These are phyloP conservation scores for Oxyura jamaicensis DNA, from an alignment of 2,113 vertebrate genomes.

Conservation along the genomic window DNA sequence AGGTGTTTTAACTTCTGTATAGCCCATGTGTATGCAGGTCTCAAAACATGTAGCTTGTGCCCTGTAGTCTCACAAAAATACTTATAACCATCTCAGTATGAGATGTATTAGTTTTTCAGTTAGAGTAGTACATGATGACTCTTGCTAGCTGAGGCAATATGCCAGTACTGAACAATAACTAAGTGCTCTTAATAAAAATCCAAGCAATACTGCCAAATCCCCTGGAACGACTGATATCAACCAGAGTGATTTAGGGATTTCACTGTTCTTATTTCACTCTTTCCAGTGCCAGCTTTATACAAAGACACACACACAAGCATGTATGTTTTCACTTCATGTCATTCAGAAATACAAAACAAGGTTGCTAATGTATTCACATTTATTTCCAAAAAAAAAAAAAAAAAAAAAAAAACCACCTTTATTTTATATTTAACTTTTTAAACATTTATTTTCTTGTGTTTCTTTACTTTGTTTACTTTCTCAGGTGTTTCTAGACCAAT, in stretches of 20 bases:
- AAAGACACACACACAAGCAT: neutral
- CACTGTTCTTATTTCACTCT: neutral
- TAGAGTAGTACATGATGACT: neutral
- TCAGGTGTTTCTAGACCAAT: neutral
- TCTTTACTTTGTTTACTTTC: neutral
- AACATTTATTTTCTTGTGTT: neutral
- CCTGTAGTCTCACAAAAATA: neutral
- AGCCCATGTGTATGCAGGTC: rapidly evolving
- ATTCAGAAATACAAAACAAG: neutral
- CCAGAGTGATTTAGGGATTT: neutral
- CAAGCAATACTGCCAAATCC: neutral
- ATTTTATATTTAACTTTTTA: neutral
- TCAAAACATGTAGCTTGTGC: neutral
- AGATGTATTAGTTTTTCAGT: neutral
- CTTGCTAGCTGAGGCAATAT: neutral
- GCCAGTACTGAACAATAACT: neutral
- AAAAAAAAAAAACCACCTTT: too few species aligned
- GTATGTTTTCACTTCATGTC: neutral
- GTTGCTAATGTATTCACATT: neutral
- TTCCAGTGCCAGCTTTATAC: neutral
- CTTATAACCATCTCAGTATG: neutral
- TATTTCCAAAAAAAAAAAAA: neutral
- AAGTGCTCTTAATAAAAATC: neutral
- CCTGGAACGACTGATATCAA: neutral
- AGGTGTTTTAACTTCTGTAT: neutral